Evolutionary conservation across 2,888 invertebrate genomes (phyloP).

Genomic region (Amiota communis): DNA sequence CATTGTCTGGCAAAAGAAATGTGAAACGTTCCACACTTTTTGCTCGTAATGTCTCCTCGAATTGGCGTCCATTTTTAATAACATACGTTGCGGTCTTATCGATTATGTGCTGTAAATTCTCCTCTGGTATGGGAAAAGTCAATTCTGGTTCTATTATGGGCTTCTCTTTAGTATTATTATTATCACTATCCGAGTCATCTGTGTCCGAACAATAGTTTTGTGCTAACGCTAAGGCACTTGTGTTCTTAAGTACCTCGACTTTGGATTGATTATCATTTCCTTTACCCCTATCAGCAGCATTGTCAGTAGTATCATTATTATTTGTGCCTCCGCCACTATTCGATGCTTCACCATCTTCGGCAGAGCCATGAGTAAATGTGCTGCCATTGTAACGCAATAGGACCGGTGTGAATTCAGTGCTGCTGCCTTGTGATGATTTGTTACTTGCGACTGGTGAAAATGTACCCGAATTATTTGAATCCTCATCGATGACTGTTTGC

Average conservation of each 20-base stretch:
- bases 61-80: conserved; percentile 93
- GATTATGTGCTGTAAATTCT: conserved; percentile 88
- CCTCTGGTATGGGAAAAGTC: conserved; percentile 80
- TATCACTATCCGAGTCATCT: conserved; percentile 70
- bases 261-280: conserved; percentile 49
- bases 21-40: conserved; percentile 90
- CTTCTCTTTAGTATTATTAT: conserved; percentile 31
- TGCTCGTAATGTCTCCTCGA: conserved; percentile 88
- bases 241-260: conserved; percentile 69
- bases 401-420: conserved; percentile 64
- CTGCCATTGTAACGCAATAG: conserved; percentile 69
- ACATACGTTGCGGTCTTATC: conserved; percentile 98
- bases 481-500: conserved; percentile 63
- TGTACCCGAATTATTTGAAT: conserved; percentile 58
- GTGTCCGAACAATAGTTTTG: conserved; percentile 76
- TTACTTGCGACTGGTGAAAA: conserved; percentile 55
- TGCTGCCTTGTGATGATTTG: conserved; percentile 44
- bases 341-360: conserved; percentile 29
- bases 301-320: not conserved
- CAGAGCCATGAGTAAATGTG: conserved; percentile 53
- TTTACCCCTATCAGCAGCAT: conserved; percentile 44
- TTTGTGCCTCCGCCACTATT: conserved; percentile 8
- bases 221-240: conserved; percentile 75
- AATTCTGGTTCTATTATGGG: conserved; percentile 48
- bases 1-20: conserved; percentile 85